Conservation (phyloP, 1,140 invertebrate genomes). For the Philotrypesis tridentata region DNA sequence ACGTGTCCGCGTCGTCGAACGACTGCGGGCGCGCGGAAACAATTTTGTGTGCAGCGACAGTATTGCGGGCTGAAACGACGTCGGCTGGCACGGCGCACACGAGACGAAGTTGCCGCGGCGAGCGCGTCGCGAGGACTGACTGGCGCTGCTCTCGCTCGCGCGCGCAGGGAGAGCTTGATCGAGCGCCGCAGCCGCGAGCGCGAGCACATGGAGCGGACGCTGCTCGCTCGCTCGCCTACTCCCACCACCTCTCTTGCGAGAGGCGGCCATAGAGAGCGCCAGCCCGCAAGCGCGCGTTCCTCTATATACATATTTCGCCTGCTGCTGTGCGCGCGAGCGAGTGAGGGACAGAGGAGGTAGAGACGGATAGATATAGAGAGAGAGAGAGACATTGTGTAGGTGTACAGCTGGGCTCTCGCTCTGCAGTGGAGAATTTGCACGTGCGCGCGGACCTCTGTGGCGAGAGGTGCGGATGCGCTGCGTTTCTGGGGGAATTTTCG, state of each 20-base stretch:
- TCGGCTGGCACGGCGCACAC: neutral
- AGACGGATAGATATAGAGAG: neutral
- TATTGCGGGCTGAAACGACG: neutral
- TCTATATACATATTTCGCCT: neutral
- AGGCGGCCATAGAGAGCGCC: neutral
- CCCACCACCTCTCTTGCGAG: neutral
- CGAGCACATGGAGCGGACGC: conserved; percentile 25
- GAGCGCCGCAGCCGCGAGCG: conserved; percentile 37
- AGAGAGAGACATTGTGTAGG: neutral
- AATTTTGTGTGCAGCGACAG: neutral
- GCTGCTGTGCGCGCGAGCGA: neutral
- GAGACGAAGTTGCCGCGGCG: conserved; percentile 50
- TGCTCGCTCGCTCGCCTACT: too few relatives aligned
- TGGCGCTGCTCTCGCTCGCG: neutral
- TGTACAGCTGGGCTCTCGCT: neutral
- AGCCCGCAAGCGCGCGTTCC: neutral
- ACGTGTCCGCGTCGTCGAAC: too few relatives aligned
- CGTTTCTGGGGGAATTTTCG: too few relatives aligned
- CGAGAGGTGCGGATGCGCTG: too few relatives aligned
- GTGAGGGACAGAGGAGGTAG: too few relatives aligned
- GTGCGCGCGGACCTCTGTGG: conserved; percentile 1
- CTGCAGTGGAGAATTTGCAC: neutral
- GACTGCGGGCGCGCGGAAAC: neutral
- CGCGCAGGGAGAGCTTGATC: conserved; percentile 24
- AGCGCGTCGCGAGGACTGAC: conserved; percentile 71